Evolutionary conservation across 2,888 invertebrate species (phyloP).

Genomic region (Automeris io): DNA sequence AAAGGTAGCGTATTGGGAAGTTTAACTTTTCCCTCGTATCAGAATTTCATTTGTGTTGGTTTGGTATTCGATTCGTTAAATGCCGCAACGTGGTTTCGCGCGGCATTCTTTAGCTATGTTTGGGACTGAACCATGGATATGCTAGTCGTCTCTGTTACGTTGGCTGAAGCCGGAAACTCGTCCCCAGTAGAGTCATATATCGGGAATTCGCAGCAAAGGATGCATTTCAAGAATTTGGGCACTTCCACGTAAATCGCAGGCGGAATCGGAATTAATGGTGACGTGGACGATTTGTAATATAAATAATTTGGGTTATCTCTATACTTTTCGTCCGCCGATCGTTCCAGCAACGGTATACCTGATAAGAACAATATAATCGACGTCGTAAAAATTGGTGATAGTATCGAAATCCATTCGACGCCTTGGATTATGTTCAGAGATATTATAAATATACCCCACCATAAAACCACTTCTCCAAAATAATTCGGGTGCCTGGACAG

Average conservation of each 20-base stretch:
- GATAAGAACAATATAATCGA: constrained; percentile 92
- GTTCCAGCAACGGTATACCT: constrained; percentile 92
- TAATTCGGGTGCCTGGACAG: constrained; percentile 95
- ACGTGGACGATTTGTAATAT: constrained; percentile 91
- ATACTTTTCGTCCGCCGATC: constrained; percentile 92
- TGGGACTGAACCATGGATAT: constrained; percentile 82
- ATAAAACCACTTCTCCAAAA: constrained; percentile 94
- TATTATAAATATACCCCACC: constrained; percentile 96
- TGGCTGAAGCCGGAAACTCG: constrained; percentile 78
- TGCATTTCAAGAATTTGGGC: constrained; percentile 87
- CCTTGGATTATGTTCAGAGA: constrained; percentile 91
- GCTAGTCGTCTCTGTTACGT: constrained; percentile 83
- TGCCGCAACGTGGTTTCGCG: constrained; percentile 61
- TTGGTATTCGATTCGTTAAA: constrained; percentile 40
- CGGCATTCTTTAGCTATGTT: constrained; percentile 81
- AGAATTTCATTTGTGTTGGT: constrained; percentile 62
- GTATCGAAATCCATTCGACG: constrained; percentile 89
- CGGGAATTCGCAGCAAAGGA: constrained; percentile 92
- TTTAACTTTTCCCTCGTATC: constrained; percentile 62
- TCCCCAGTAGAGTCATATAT: constrained; percentile 87
- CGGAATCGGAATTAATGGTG: constrained; percentile 92
- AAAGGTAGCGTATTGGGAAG: constrained; percentile 66
- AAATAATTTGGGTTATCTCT: constrained; percentile 91
- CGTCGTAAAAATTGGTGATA: constrained; percentile 92
- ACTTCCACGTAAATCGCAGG: constrained; percentile 92